Evolutionary conservation across 1,140 invertebrate species (phyloP).

Genomic region (Drosophila novamexicana): DNA sequence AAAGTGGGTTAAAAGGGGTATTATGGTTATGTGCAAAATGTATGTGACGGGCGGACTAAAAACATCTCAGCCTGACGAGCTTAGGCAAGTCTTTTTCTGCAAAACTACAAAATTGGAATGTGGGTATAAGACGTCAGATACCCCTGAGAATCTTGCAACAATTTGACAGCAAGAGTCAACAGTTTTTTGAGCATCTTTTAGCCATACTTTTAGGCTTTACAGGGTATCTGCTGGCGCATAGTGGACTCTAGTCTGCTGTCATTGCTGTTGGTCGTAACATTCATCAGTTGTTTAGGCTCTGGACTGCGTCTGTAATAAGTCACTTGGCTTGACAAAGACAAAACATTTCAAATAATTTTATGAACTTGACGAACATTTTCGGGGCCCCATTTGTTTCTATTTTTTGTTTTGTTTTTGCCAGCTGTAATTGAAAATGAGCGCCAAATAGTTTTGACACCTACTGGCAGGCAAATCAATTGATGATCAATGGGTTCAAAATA

Average conservation of each 20-base stretch:
- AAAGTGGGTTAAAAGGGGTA: not conserved
- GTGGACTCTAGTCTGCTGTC: not conserved
- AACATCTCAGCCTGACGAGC: too few species aligned
- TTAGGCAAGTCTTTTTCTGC: too few species aligned
- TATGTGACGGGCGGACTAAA: too few species aligned
- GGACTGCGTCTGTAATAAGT: constrained; percentile 66
- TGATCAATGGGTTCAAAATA: constrained; percentile 48
- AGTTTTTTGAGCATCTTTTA: too few species aligned
- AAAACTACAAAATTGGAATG: too few species aligned
- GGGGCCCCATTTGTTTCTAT: constrained; percentile 32
- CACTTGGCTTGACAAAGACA: constrained; percentile 60
- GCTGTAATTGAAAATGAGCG: not conserved
- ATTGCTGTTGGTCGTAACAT: constrained; percentile 52
- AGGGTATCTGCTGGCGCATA: not conserved
- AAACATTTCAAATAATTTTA: constrained; percentile 75
- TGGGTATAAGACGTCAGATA: too few species aligned
- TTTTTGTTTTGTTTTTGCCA: not conserved
- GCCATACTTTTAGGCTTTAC: not conserved
- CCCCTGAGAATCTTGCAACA: too few species aligned
- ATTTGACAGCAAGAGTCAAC: too few species aligned
- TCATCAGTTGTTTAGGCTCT: constrained; percentile 59
- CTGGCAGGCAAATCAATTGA: constrained; percentile 50
- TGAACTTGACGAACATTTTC: constrained; percentile 65
- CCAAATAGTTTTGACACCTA: constrained; percentile 77
- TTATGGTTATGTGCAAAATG: not conserved